These are phyloP conservation scores for Rhinichthys klamathensis DNA, from an alignment of 2,113 vertebrate genomes.

Conservation along the genomic window DNA sequence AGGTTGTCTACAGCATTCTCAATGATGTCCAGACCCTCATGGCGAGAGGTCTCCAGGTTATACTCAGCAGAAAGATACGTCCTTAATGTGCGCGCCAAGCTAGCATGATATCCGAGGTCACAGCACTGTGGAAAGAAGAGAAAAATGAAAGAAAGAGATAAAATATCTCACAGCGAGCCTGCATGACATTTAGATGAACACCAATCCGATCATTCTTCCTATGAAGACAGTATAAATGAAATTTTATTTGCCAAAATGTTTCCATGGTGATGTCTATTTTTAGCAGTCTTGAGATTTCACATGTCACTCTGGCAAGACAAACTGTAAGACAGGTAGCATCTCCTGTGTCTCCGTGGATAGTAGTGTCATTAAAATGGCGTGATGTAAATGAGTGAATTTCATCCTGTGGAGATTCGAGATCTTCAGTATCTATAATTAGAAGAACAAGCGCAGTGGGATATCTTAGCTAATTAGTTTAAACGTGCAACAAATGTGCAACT, in stretches of 20 bases:
- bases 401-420: conserved; percentile 58
- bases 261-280: conserved; percentile 40
- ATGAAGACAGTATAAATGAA: not conserved
- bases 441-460: conserved; percentile 67
- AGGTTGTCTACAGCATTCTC: conserved; percentile 96
- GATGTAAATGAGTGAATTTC: conserved; percentile 51
- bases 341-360: conserved; percentile 2
- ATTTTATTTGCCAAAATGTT: conserved; percentile 20
- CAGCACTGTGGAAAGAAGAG: conserved; percentile 83
- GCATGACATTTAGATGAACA: conserved; percentile 14
- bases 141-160: not conserved
- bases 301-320: conserved; percentile 11
- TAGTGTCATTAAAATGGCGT: not conserved
- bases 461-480: conserved; percentile 71
- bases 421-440: conserved; percentile 62
- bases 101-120: conserved; percentile 94
- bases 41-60: conserved; percentile 95
- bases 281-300: not conserved
- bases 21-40: conserved; percentile 93
- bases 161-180: not conserved
- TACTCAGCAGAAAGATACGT: conserved; percentile 97
- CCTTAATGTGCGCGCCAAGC: conserved; percentile 91
- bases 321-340: conserved; percentile 27
- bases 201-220: not conserved
- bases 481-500: conserved; percentile 60